These are phyloP conservation scores for Osmerus mordax DNA, from an alignment of 2,113 vertebrate genomes.

Conservation along the genomic window DNA sequence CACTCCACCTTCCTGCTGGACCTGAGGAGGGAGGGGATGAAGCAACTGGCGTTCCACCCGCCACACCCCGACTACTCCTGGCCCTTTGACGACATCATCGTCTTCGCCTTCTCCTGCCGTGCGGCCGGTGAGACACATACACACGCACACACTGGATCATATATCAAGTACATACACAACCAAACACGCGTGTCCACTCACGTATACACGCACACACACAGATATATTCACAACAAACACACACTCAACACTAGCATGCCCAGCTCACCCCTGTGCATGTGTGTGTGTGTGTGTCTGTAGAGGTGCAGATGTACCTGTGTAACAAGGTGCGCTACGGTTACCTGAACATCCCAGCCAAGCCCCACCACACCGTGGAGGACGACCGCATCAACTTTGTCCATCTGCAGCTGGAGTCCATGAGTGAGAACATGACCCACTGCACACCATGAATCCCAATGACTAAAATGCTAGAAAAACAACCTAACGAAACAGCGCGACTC, in stretches of 20 bases:
- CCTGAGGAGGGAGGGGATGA: slow-evolving; percentile 78
- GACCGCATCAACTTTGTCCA: slow-evolving; percentile 89
- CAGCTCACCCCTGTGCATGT: background rate
- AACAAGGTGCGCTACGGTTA: slow-evolving; percentile 89
- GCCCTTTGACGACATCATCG: slow-evolving; percentile 94
- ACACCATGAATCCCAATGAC: no score
- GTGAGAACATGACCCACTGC: slow-evolving; percentile 63
- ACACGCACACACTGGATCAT: background rate
- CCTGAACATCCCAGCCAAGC: slow-evolving; percentile 82
- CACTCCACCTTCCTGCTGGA: slow-evolving; percentile 88
- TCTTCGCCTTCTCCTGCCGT: slow-evolving; percentile 91
- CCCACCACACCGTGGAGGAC: slow-evolving; percentile 84
- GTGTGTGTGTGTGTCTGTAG: slow-evolving; percentile 58
- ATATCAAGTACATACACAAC: background rate
- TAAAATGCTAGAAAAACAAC: no score
- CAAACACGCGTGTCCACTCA: background rate
- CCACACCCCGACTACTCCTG: slow-evolving; percentile 90
- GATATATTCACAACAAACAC: background rate
- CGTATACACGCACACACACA: background rate
- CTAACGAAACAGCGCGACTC: no score
- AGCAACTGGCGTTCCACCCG: slow-evolving; percentile 82
- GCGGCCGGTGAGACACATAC: slow-evolving; percentile 72
- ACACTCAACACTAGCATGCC: no score
- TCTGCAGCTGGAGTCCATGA: slow-evolving; percentile 83
- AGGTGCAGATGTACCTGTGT: slow-evolving; percentile 79